phyloP scores from a whole-genome alignment of 2,113 vertebrate genomes.

The Thalassarche chlororhynchos region DNA sequence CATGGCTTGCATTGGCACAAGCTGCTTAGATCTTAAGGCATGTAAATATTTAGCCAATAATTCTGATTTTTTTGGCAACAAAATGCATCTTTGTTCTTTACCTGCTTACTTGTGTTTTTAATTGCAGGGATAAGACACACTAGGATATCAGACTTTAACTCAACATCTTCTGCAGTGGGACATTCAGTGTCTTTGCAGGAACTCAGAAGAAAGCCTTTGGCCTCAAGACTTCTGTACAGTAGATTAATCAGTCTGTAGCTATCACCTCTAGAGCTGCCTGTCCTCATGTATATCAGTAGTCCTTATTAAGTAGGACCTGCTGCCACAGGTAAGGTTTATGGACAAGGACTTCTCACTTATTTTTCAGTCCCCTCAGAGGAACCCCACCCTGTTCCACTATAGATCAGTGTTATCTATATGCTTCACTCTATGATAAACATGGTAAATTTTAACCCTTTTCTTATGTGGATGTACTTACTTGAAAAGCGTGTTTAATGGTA shows the following conservation, averaged over 20 bases:
- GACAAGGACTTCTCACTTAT: background rate
- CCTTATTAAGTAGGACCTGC: background rate
- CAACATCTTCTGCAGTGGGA: background rate
- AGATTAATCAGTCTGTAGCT: background rate
- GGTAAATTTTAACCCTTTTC: background rate
- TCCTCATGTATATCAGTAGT: background rate
- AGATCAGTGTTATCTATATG: background rate
- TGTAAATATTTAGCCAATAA: conserved; percentile 43
- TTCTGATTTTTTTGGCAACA: background rate
- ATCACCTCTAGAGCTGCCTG: background rate
- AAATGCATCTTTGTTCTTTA: background rate
- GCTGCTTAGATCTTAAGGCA: background rate
- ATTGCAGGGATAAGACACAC: background rate
- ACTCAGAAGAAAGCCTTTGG: background rate
- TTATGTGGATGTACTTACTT: background rate
- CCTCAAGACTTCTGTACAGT: background rate
- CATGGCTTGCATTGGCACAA: background rate
- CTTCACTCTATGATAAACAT: background rate
- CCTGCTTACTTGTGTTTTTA: background rate
- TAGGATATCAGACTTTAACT: background rate
- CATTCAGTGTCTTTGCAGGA: background rate
- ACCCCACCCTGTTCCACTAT: background rate
- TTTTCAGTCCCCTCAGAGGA: background rate
- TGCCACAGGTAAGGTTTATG: background rate
- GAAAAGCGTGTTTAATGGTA: background rate